These are phyloP conservation scores for Contarinia nasturtii DNA, from an alignment of 1,140 invertebrate species.

Conservation along the genomic window DNA sequence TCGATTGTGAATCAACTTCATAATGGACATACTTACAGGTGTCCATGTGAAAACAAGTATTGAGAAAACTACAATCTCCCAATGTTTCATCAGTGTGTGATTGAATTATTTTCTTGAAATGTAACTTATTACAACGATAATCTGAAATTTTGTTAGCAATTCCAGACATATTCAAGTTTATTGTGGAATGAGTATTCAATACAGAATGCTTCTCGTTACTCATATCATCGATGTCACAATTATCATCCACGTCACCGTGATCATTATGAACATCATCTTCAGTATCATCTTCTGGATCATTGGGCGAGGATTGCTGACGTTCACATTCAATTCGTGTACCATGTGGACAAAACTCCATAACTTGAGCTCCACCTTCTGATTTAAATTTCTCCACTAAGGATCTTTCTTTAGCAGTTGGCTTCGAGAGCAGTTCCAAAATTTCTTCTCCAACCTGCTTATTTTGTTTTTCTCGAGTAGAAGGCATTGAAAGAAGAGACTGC, in stretches of 20 bases:
- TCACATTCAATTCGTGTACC: slow-evolving; percentile 82
- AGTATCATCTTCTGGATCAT: neutral
- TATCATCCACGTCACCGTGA: too few species aligned
- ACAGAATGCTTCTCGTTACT: too few species aligned
- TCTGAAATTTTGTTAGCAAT: slow-evolving; percentile 3
- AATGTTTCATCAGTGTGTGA: slow-evolving; percentile 88
- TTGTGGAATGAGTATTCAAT: too few species aligned
- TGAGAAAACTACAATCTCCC: slow-evolving; percentile 93
- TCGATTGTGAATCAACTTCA: slow-evolving; percentile 52
- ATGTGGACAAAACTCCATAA: slow-evolving; percentile 92
- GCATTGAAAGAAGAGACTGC: slow-evolving; percentile 72
- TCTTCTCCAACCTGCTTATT: slow-evolving; percentile 92
- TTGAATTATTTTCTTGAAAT: slow-evolving; percentile 96
- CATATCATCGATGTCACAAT: too few species aligned
- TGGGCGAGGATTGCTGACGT: slow-evolving; percentile 32
- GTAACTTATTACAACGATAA: slow-evolving; percentile 65
- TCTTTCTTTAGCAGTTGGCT: slow-evolving; percentile 89
- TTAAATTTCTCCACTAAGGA: slow-evolving; percentile 85
- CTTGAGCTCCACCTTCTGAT: slow-evolving; percentile 80
- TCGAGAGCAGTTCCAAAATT: slow-evolving; percentile 81
- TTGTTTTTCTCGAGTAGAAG: slow-evolving; percentile 86
- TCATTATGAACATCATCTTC: neutral
- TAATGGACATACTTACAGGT: slow-evolving; percentile 96
- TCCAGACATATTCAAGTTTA: too few species aligned
- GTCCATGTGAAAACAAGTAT: slow-evolving; percentile 98